Conservation (phyloP, 2,888 invertebrate genomes). For the Perdita meconis region DNA sequence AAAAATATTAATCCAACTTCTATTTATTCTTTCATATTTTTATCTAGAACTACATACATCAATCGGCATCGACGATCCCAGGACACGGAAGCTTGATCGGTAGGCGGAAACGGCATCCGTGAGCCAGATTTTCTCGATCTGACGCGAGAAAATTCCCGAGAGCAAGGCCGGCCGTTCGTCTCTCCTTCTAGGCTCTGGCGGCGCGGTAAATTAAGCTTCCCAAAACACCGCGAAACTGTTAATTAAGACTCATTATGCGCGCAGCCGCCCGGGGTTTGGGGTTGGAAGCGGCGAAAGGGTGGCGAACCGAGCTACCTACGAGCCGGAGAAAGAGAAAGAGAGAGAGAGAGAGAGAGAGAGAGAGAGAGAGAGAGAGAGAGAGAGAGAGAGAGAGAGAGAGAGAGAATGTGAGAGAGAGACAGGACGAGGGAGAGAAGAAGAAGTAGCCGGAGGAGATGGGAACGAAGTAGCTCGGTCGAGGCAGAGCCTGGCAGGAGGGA, state of each 20-base stretch:
- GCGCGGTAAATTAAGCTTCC: slow-evolving; percentile 81
- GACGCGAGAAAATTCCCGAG: slow-evolving; percentile 32
- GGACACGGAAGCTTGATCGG: neutral
- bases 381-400: slow-evolving; percentile 29
- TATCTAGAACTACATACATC: neutral
- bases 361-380: slow-evolving; percentile 18
- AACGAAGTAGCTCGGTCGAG: slow-evolving; percentile 26
- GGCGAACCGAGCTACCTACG: slow-evolving; percentile 58
- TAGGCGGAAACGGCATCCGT: neutral
- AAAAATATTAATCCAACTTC: too few relatives aligned
- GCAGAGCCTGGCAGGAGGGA: slow-evolving; percentile 17
- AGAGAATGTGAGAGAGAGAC: slow-evolving; percentile 14
- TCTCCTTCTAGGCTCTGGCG: slow-evolving; percentile 37
- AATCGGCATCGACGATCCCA: neutral
- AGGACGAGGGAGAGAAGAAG: slow-evolving; percentile 13
- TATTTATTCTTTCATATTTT: too few relatives aligned
- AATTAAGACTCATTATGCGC: slow-evolving; percentile 84
- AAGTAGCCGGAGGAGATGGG: slow-evolving; percentile 43
- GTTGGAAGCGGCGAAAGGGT: slow-evolving; percentile 60
- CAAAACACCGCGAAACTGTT: slow-evolving; percentile 83
- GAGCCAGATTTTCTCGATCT: slow-evolving; percentile 25
- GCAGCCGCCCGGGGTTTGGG: slow-evolving; percentile 47
- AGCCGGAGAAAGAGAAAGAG: slow-evolving; percentile 21
- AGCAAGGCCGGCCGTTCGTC: slow-evolving; percentile 31
- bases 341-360: slow-evolving; percentile 24